phyloP scores from a whole-genome alignment of 2,888 invertebrate genomes.

The Harpagoxenus sublaevis region DNA sequence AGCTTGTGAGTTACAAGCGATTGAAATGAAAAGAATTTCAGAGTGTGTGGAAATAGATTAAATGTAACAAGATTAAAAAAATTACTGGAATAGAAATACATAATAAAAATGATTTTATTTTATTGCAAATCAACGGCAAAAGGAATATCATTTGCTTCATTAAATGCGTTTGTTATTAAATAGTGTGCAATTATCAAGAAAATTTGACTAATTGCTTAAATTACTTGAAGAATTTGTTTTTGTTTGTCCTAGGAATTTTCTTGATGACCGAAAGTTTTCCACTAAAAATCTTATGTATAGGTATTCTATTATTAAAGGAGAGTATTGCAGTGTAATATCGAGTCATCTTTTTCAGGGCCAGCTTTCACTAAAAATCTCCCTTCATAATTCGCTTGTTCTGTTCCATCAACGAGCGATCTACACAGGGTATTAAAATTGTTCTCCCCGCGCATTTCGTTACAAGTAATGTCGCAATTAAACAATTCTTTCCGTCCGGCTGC shows the following conservation, averaged over 20 bases:
- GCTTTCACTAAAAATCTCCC: background rate
- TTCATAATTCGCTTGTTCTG: constrained; percentile 25
- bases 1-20: background rate
- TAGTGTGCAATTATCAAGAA: background rate
- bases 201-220: background rate
- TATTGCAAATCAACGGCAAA: background rate
- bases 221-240: background rate
- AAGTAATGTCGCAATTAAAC: constrained; percentile 54
- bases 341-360: background rate
- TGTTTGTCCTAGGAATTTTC: background rate
- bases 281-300: background rate
- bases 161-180: background rate
- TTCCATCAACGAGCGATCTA: constrained; percentile 12
- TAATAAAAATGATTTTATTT: background rate
- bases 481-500: constrained; percentile 33
- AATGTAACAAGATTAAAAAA: background rate
- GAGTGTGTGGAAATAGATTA: background rate
- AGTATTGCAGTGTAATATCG: background rate
- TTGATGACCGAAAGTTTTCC: background rate
- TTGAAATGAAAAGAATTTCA: background rate
- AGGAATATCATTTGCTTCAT: background rate
- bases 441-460: constrained; percentile 32
- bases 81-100: background rate
- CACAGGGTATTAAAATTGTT: constrained; percentile 42
- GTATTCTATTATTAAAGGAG: background rate